phyloP scores from a whole-genome alignment of 2,113 vertebrate species.

The Lophius piscatorius region DNA sequence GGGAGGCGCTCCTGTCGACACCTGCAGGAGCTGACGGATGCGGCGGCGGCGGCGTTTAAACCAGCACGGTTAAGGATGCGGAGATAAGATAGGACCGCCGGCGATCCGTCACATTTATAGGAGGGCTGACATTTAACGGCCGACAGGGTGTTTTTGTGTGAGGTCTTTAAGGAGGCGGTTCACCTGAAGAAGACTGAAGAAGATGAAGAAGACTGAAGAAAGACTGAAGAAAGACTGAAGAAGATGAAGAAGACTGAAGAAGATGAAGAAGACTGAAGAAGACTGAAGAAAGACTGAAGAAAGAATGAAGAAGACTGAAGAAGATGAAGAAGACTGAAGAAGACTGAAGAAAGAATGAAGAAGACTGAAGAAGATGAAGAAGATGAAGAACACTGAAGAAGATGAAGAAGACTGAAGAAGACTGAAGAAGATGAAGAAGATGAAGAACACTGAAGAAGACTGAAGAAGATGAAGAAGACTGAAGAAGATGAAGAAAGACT shows the following conservation, averaged over 20 bases:
- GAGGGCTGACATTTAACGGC: constrained; percentile 61
- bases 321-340: background rate
- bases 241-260: background rate
- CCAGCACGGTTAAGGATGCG: constrained; percentile 31
- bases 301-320: background rate
- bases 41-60: constrained; percentile 23
- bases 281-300: too few species aligned
- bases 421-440: too few species aligned
- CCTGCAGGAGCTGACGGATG: constrained; percentile 30
- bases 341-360: too few species aligned
- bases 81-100: constrained; percentile 50
- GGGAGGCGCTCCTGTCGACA: constrained; percentile 54
- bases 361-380: background rate
- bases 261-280: background rate
- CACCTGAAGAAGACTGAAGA: background rate
- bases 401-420: background rate
- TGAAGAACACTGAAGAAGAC: too few species aligned
- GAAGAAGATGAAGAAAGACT: background rate
- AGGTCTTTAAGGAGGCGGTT: too few species aligned
- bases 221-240: background rate
- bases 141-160: constrained; percentile 28
- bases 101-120: constrained; percentile 54
- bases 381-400: too few species aligned
- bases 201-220: background rate
- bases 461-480: background rate